phyloP scores from a whole-genome alignment of 1,140 invertebrate genomes.

The Drosophila varians region DNA sequence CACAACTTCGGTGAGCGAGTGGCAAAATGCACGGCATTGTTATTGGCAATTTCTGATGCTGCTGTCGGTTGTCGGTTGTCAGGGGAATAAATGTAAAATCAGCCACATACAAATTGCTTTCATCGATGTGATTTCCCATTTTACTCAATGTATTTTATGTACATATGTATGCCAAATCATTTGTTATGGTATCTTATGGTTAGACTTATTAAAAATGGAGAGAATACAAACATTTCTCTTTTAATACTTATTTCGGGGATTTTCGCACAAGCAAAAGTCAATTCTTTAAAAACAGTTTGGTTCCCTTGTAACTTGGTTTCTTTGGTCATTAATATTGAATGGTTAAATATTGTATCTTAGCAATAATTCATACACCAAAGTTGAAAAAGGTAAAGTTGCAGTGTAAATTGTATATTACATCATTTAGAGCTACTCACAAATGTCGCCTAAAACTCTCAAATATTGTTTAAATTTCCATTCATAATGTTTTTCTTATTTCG shows the following conservation, averaged over 20 bases:
- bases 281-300: neutral
- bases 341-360: neutral
- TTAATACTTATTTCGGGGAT: constrained; percentile 36
- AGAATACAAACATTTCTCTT: constrained; percentile 21
- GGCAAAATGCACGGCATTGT: constrained; percentile 45
- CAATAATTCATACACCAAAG: neutral
- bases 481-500: neutral
- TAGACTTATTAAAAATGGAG: constrained; percentile 9
- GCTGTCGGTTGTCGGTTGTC: constrained; percentile 27
- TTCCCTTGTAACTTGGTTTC: neutral
- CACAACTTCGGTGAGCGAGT: constrained; percentile 36
- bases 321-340: neutral
- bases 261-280: neutral
- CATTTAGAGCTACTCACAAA: neutral
- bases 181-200: constrained; percentile 6
- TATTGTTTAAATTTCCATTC: neutral
- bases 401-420: neutral
- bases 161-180: neutral
- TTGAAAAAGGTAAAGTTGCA: neutral
- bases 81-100: constrained; percentile 46
- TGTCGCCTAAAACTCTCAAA: neutral
- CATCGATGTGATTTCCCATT: constrained; percentile 30
- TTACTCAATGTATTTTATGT: neutral
- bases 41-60: constrained; percentile 41
- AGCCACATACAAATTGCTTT: constrained; percentile 31